Evolutionary conservation across 2,888 invertebrate species (phyloP), one percentile per base, ranked within the genome.

Genomic region (Linnaemya vulpina): DNA sequence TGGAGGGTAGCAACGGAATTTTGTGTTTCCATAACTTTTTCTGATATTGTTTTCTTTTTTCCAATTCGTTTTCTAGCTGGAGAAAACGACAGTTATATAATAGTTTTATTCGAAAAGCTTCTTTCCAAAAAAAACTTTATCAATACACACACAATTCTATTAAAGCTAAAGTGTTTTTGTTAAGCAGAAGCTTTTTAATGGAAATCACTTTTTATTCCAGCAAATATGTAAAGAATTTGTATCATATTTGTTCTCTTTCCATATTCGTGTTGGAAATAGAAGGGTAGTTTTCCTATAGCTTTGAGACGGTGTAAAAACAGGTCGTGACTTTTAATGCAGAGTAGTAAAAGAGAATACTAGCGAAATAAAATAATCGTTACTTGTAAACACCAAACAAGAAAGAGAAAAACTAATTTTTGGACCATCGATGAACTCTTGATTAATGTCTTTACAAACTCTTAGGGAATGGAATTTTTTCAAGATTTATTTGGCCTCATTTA

Each of bases 1-100:
- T 75, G 25, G 65, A 85, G 85, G 82, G 82, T 85, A 85, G 78
- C 82, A 82, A 78, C 78, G 85, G 70, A 75, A 82, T 78, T 75
- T 70, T 51, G 49, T 51, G 40, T 49, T 49, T 46, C 35, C 63
- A 25, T 75, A 20, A 35, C 46, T 55, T 71, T 43, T 46, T 71
- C n/a, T 30, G 30, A 3, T 30, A 30, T 30, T 30, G 30, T 30
- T 30, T 30, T 30, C 5, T 30, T 30, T 65, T 15, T 49, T n/a
- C 0, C 17, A 20, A 58, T 60, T 60, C n/a, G 17, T n/a, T 71
- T 63, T 62, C 25, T 22, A 46, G 30, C 30, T 40, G 40, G 25
- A 70, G 63, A 55, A 70, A 11, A 38, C 25, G 40, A 13, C 8
- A 22, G 40, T 85, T 85, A 85, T 78, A 82, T 85, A 85, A 85